Evolutionary conservation across 2,888 invertebrate genomes (phyloP), one percentile per base, ranked within the genome.

Genomic region (Fissipunctia ypsillon): DNA sequence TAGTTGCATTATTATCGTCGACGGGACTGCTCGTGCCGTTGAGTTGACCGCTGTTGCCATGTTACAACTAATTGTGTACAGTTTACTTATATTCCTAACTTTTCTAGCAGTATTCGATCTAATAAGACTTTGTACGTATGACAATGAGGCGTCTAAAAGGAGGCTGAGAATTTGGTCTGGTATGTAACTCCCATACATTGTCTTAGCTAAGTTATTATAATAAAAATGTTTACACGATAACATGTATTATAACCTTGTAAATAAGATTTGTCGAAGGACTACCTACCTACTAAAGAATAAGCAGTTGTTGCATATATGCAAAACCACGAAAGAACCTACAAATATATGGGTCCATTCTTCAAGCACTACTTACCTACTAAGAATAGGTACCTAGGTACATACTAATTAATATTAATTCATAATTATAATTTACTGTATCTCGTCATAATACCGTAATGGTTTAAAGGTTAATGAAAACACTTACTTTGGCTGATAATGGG

Each of bases 31-130:
- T 84, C 75, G 88, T 73, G 82, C 72, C 73, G 65, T 57, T 45
- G 69, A 76, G 69, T 76, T 68, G 45, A 22, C 41, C 25, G 73
- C 67, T 52, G 76, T 68, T 65, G 68, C 76, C 41, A 93, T 94
- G 93, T 81, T 93, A 54, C 89, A 90, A 76, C 76, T 93, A 56
- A 87, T 93, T 22, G 84, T 93, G 28, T 92, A 88, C 74, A 84
- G 88, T 83, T 84, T 93, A 61, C 76, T 93, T 52, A 81, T 90
- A 48, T 87, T 91, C 43, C 66, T 93, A 71, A 89, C 91, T 12
- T 64, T 91, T 35, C 73, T 93, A 65, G 92, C 92, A 0, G 54
- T 91, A 31, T 86, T 92, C n/a, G 93, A 93, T 73, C 50, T 90
- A 10, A 69, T 92, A 43, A 87, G 90, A 68, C 81, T 89, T 38